Evolutionary conservation across 2,113 vertebrate genomes (phyloP).

Genomic region (Aegithalos caudatus): DNA sequence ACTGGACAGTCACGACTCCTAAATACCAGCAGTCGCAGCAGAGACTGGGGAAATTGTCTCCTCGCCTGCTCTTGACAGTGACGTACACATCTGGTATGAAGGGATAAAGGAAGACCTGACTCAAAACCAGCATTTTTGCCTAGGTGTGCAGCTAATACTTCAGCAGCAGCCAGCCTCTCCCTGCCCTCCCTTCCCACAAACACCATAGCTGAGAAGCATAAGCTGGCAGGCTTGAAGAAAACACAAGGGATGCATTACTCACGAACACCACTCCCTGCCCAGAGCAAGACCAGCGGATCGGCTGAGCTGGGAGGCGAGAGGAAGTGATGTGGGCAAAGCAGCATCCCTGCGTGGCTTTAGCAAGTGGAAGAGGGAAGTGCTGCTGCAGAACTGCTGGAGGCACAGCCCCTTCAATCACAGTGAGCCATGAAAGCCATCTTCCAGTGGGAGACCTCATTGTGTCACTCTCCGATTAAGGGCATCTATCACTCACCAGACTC

Average conservation of each 20-base stretch:
- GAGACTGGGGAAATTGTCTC: background rate
- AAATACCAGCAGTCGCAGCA: background rate
- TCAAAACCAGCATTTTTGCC: background rate
- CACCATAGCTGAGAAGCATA: background rate
- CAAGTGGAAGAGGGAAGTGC: background rate
- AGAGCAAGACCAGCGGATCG: background rate
- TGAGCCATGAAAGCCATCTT: background rate
- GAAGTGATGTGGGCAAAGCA: constrained; percentile 2
- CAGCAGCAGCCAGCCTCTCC: background rate
- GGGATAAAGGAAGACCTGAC: background rate
- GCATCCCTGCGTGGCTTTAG: background rate
- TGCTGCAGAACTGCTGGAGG: background rate
- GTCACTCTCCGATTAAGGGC: background rate
- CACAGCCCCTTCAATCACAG: background rate
- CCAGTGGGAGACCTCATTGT: background rate
- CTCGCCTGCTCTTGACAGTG: background rate
- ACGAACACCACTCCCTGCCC: background rate
- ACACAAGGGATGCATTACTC: constrained; percentile 17
- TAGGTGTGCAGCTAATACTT: constrained; percentile 7
- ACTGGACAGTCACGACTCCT: background rate
- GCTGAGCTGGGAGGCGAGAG: background rate
- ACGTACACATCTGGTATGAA: background rate
- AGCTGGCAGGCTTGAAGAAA: background rate
- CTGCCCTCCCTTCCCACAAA: background rate
- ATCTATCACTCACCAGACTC: background rate